Base-by-base conservation (phyloP, 2,113 vertebrate genomes). In the Andinoacara biseriatus region DNA sequence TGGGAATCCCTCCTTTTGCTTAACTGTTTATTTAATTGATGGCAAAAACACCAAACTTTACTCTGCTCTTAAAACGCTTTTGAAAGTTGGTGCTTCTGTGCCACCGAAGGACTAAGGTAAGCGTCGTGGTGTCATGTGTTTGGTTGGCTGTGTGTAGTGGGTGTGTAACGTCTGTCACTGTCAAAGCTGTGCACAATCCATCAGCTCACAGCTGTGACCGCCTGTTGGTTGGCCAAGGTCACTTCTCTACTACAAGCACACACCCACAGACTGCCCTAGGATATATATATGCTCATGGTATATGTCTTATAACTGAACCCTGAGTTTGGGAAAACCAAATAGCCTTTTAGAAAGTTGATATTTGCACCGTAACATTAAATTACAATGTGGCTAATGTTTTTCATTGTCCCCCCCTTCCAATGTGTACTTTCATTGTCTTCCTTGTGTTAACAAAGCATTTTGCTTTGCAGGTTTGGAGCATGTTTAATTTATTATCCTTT, bases 191-290 rank as follows among this genome's bases (percentile, higher is more conserved):
- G 54, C 58, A 69, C 84, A 83, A 90, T 92, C 63, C 79, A 91
- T 92, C 90, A 87, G 76, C 83, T 89, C 76, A 86, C 88, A 92
- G 86, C 86, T 87, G 82, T 78, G 78, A 89, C 87, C 74, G 80
- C 79, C 81, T 80, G 87, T 60, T 84, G 84, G 72, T 59, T 79
- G 65, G 76, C 88, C 84, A 92, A 94, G 91, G 89, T 92, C 78
- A 2, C 11, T 10, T 20, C 26, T 72, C 58, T 80, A 43, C 63
- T 26, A 60, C 76, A 76, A 63, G 26, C 62, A 78, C 75, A 24
- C 58, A 56, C 15, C 14, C 76, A 74, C 76, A 61, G 74, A 76
- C 54, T 75, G 59, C 26, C 26, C 26, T 26, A 26, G 26, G 2
- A 15, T 33, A 77, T 72, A 52, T 18, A 77, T 40, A 31, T 49